These are phyloP conservation scores for Oligia latruncula DNA, from an alignment of 2,888 invertebrate genomes.

Conservation along the genomic window DNA sequence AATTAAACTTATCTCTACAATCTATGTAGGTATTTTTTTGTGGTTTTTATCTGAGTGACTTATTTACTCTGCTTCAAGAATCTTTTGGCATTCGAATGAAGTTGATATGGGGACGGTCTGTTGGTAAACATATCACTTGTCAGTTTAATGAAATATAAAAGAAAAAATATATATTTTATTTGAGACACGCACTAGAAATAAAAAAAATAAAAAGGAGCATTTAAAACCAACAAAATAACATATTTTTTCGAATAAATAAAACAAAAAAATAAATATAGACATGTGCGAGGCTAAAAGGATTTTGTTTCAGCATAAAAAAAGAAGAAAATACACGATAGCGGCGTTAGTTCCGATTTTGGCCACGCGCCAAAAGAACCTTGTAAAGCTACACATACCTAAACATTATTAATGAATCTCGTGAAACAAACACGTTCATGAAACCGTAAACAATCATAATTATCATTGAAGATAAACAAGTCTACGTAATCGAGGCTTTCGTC, in stretches of 20 bases:
- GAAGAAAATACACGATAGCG: background rate
- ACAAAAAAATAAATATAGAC: background rate
- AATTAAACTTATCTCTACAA: background rate
- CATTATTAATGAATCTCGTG: background rate
- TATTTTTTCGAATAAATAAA: background rate
- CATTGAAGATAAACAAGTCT: background rate
- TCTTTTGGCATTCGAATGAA: background rate
- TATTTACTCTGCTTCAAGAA: background rate
- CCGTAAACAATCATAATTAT: background rate
- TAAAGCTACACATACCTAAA: background rate
- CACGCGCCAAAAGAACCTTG: background rate
- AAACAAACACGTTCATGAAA: conserved; percentile 4
- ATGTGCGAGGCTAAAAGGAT: background rate
- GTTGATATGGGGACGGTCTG: background rate
- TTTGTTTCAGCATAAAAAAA: too few species aligned
- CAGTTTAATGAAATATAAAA: background rate
- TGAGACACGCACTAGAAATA: background rate
- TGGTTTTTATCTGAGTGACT: background rate
- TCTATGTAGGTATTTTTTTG: background rate
- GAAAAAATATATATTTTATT: too few species aligned
- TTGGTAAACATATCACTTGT: background rate
- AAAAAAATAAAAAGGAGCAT: background rate
- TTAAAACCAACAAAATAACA: too few species aligned
- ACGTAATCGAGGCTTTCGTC: background rate
- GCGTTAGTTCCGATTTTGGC: background rate